Evolutionary conservation across 2,797 vertebrate species (phyloP).

Genomic region (Enteromius mattozi): DNA sequence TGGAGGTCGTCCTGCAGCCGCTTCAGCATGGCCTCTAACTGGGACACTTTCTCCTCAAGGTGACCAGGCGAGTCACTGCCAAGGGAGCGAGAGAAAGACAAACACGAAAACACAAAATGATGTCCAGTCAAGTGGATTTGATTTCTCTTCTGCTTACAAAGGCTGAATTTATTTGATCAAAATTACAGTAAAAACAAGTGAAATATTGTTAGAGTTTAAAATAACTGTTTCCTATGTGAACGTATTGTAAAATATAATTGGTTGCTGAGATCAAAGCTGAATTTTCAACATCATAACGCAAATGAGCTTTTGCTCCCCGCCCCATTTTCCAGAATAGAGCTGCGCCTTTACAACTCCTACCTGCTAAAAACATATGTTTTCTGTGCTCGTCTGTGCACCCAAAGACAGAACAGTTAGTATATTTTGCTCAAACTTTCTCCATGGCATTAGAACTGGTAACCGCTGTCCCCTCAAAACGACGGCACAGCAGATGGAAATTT

Average conservation of each 20-base stretch:
- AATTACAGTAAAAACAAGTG: background rate
- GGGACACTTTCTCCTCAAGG: slow-evolving; percentile 89
- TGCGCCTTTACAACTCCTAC: too few relatives aligned
- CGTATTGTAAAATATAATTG: background rate
- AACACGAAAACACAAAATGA: background rate
- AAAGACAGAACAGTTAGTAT: too few relatives aligned
- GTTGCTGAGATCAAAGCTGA: background rate
- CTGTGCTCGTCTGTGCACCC: too few relatives aligned
- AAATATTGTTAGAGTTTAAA: background rate
- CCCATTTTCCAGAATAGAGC: too few relatives aligned
- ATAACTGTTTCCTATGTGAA: background rate
- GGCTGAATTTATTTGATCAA: background rate
- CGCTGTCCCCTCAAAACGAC: too few relatives aligned
- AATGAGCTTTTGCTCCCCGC: too few relatives aligned
- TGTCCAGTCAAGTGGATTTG: background rate
- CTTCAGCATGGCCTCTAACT: slow-evolving; percentile 88
- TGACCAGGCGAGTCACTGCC: slow-evolving; percentile 81
- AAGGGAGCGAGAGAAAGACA: slow-evolving; percentile 35
- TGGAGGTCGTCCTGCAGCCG: slow-evolving; percentile 90
- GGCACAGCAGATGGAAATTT: too few relatives aligned
- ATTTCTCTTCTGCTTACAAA: background rate
- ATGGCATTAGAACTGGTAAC: too few relatives aligned
- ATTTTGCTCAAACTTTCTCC: too few relatives aligned
- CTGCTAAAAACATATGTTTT: too few relatives aligned
- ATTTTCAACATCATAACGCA: background rate